Conservation (phyloP, 2,888 invertebrate genomes). For the Tiliacea aurago region DNA sequence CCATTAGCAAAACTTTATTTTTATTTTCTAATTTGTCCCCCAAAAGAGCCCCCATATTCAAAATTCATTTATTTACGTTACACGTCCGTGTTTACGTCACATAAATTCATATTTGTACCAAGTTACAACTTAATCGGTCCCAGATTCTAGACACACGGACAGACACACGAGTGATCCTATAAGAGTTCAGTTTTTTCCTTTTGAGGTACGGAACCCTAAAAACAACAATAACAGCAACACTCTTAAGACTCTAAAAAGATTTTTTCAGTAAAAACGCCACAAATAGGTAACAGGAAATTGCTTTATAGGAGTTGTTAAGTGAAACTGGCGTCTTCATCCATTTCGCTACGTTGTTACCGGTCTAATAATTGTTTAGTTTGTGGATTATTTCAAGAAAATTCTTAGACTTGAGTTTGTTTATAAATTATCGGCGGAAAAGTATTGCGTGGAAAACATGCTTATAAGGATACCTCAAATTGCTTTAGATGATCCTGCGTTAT, state of each 20-base stretch:
- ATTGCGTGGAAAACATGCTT: not conserved
- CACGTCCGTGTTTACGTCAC: too few species aligned
- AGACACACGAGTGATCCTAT: too few species aligned
- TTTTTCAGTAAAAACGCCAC: constrained; percentile 16
- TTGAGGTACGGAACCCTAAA: too few species aligned
- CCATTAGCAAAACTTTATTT: too few species aligned
- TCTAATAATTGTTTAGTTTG: constrained; percentile 33
- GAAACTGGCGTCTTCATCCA: constrained; percentile 41
- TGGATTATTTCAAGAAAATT: constrained; percentile 25
- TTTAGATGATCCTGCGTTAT: too few species aligned
- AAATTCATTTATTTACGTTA: too few species aligned
- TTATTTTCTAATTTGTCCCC: too few species aligned
- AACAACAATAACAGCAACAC: not conserved
- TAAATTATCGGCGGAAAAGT: constrained; percentile 6
- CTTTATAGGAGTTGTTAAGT: constrained; percentile 35
- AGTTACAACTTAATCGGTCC: too few species aligned
- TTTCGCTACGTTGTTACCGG: not conserved
- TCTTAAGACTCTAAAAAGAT: not conserved
- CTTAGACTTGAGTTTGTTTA: not conserved
- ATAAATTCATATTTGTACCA: too few species aligned
- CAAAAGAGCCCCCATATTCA: too few species aligned
- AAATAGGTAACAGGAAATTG: constrained; percentile 48
- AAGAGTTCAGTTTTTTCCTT: too few species aligned
- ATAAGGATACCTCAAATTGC: not conserved
- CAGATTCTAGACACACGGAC: too few species aligned